phyloP scores from a whole-genome alignment of 1,140 invertebrate genomes.

The Xylocopa sonorina region DNA sequence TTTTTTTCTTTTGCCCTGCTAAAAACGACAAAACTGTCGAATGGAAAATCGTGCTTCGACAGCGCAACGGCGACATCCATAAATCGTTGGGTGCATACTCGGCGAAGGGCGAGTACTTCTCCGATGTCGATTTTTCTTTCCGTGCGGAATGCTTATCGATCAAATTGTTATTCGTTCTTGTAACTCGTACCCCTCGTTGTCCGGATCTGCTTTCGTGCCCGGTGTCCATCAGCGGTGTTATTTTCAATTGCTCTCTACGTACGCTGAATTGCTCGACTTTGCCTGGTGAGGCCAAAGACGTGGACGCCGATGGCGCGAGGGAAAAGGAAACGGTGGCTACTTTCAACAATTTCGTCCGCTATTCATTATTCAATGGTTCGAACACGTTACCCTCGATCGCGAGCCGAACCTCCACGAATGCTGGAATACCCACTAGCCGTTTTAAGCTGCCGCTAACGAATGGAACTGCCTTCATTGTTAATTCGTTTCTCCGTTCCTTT shows the following conservation, averaged over 20 bases:
- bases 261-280: neutral
- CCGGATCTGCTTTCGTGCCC: conserved; percentile 40
- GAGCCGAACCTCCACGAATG: neutral
- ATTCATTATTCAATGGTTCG: conserved; percentile 29
- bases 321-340: neutral
- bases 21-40: conserved; percentile 37
- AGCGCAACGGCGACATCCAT: neutral
- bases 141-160: conserved; percentile 56
- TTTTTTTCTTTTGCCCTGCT: neutral
- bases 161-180: conserved; percentile 58
- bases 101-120: neutral
- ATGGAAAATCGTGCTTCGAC: conserved; percentile 32
- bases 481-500: neutral
- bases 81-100: conserved; percentile 7
- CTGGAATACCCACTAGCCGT: neutral
- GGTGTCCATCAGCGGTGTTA: conserved; percentile 45
- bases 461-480: neutral
- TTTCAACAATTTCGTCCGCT: conserved; percentile 12
- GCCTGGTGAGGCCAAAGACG: too few species aligned
- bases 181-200: conserved; percentile 11
- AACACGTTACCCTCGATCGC: neutral
- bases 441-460: neutral
- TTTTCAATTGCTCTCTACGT: conserved; percentile 48
- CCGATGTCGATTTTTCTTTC: conserved; percentile 34
- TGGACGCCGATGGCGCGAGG: too few species aligned